A percentile compares a stretch with the other conserved stretches of the same genome.
phyloP scores from a whole-genome alignment of 1,140 invertebrate genomes.

The Papilio polytes region DNA sequence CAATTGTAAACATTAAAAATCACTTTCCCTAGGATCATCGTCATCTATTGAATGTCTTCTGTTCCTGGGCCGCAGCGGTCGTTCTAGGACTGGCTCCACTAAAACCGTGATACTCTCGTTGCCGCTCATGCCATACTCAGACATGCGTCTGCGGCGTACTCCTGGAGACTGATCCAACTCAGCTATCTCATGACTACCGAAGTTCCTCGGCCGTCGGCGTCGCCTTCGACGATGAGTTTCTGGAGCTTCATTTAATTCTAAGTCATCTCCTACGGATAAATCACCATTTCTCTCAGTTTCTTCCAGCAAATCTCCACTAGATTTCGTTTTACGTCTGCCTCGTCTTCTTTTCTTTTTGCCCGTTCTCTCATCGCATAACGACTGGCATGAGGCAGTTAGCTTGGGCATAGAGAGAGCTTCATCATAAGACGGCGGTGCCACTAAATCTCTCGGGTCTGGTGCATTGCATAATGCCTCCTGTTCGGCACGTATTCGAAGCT shows the following conservation, averaged over 20 bases:
- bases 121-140: slow-evolving; percentile 57
- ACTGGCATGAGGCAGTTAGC: slow-evolving; percentile 84
- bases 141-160: slow-evolving; percentile 66
- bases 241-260: slow-evolving; percentile 60
- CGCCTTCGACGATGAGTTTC: slow-evolving; percentile 57
- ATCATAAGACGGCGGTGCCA: slow-evolving; percentile 88
- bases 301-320: slow-evolving; percentile 80
- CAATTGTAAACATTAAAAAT: slow-evolving; percentile 62
- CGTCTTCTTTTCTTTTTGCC: slow-evolving; percentile 78
- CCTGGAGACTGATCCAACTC: slow-evolving; percentile 76
- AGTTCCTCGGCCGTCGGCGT: slow-evolving; percentile 68
- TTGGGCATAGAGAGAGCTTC: slow-evolving; percentile 89
- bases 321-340: slow-evolving; percentile 81
- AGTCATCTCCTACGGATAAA: slow-evolving; percentile 59
- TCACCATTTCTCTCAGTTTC: slow-evolving; percentile 77
- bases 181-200: slow-evolving; percentile 75
- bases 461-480: slow-evolving; percentile 85
- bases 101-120: slow-evolving; percentile 62
- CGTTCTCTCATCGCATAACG: slow-evolving; percentile 83
- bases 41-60: slow-evolving; percentile 65
- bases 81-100: slow-evolving; percentile 65
- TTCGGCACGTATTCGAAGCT: slow-evolving; percentile 83
- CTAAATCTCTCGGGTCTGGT: slow-evolving; percentile 86
- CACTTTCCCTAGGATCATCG: slow-evolving; percentile 65
- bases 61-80: slow-evolving; percentile 60